These are phyloP conservation scores for Heloderma charlesbogerti DNA, from an alignment of 2,113 vertebrate genomes.

Conservation along the genomic window DNA sequence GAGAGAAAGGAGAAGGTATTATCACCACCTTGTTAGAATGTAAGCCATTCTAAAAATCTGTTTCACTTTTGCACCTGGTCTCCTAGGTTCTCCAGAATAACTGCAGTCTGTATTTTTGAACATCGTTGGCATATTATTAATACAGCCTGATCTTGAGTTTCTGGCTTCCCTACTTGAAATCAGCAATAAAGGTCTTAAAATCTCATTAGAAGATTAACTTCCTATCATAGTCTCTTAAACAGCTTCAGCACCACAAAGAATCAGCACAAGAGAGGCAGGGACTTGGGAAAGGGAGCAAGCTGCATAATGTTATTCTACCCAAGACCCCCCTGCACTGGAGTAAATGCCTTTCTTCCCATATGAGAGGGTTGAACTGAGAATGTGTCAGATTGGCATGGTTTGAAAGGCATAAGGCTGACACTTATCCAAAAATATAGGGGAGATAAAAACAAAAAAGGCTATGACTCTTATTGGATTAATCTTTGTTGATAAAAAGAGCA, in stretches of 20 bases:
- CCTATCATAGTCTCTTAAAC: slow-evolving; percentile 29
- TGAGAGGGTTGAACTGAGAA: not conserved
- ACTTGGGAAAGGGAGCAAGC: not conserved
- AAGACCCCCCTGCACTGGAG: not conserved
- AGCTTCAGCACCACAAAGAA: slow-evolving; percentile 40
- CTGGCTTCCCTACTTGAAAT: slow-evolving; percentile 38
- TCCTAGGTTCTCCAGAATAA: slow-evolving; percentile 27
- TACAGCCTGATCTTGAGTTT: slow-evolving; percentile 38
- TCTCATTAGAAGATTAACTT: slow-evolving; percentile 68
- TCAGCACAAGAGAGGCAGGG: slow-evolving; percentile 15
- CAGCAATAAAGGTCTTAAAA: slow-evolving; percentile 52
- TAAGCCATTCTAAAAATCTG: slow-evolving; percentile 34
- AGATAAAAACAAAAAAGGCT: not conserved
- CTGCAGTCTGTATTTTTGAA: slow-evolving; percentile 27
- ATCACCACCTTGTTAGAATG: not conserved
- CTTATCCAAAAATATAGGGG: not conserved
- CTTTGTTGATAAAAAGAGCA: not conserved
- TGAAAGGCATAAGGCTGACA: not conserved
- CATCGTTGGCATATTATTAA: slow-evolving; percentile 31
- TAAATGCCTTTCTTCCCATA: not conserved
- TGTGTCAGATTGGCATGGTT: not conserved
- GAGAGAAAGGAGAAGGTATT: not conserved
- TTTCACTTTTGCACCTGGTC: slow-evolving; percentile 35
- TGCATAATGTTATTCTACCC: not conserved
- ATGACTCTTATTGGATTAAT: not conserved